phyloP scores from a whole-genome alignment of 1,140 invertebrate species.

The Dreissena rostriformis region DNA sequence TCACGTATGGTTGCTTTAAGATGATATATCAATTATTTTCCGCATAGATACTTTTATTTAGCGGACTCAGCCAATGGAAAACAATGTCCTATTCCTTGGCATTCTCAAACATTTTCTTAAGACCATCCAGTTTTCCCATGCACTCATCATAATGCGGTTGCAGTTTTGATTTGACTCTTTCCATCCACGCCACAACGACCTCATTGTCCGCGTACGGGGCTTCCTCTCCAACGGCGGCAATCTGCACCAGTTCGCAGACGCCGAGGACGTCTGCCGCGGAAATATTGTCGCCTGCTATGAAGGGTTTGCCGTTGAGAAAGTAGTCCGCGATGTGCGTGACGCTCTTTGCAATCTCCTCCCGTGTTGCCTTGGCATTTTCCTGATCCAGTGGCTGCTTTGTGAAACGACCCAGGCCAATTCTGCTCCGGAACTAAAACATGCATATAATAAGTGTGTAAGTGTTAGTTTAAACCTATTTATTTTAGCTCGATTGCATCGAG shows the following conservation, averaged over 20 bases:
- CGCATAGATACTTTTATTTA: no score
- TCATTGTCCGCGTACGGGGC: slow-evolving; percentile 84
- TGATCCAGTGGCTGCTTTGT: slow-evolving; percentile 55
- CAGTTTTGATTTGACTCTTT: slow-evolving; percentile 84
- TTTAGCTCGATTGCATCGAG: no score
- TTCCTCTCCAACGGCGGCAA: slow-evolving; percentile 86
- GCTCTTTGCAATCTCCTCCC: slow-evolving; percentile 66
- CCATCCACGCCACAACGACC: slow-evolving; percentile 85
- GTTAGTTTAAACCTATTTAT: no score
- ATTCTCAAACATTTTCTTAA: slow-evolving; percentile 11
- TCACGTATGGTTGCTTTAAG: no score
- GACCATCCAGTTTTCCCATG: slow-evolving; percentile 74
- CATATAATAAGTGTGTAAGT: no score
- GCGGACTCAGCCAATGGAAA: no score
- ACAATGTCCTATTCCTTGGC: no score
- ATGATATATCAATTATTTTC: no score
- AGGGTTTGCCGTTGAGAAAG: slow-evolving; percentile 80
- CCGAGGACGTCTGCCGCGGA: slow-evolving; percentile 90
- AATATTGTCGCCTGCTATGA: slow-evolving; percentile 85
- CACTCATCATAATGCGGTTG: slow-evolving; percentile 87
- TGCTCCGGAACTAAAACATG: slow-evolving; percentile 38
- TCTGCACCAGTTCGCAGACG: slow-evolving; percentile 91
- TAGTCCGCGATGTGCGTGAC: slow-evolving; percentile 79
- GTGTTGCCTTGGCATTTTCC: slow-evolving; percentile 62
- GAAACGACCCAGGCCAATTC: slow-evolving; percentile 21